A percentile compares a stretch with the other conserved stretches of the same genome.
phyloP scores from a whole-genome alignment of 2,113 vertebrate species.

The Porphyrio hochstetteri region DNA sequence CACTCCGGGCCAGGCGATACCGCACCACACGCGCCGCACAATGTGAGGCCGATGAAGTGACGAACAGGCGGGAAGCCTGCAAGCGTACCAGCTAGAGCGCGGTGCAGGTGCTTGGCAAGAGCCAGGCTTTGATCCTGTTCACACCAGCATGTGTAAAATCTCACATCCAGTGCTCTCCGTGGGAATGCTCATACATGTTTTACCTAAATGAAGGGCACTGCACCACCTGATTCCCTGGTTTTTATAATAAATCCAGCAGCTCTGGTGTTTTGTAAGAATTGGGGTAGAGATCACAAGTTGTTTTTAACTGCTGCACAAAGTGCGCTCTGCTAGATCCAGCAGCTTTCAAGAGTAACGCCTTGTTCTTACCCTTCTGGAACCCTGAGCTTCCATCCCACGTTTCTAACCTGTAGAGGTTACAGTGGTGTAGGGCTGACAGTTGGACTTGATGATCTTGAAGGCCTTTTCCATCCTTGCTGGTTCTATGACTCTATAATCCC shows the following conservation, averaged over 20 bases:
- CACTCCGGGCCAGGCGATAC: rapidly evolving
- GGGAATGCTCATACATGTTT: neutral
- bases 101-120: slow-evolving; percentile 41
- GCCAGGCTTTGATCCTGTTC: slow-evolving; percentile 19
- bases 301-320: neutral
- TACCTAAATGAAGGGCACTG: neutral
- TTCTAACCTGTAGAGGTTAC: neutral
- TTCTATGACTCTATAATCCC: neutral
- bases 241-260: neutral
- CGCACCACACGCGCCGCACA: rapidly evolving
- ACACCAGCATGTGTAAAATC: neutral
- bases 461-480: too few relatives aligned
- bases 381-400: neutral
- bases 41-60: rapidly evolving
- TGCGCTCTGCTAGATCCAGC: neutral
- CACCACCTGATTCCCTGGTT: neutral
- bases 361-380: neutral
- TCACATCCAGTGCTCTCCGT: neutral
- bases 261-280: neutral
- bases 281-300: neutral
- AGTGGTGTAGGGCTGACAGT: too few relatives aligned
- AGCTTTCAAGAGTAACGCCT: neutral
- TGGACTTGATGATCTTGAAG: too few relatives aligned
- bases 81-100: neutral
- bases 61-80: neutral